Base-by-base conservation (phyloP, 2,888 invertebrate species). In the Dolomedes plantarius region DNA sequence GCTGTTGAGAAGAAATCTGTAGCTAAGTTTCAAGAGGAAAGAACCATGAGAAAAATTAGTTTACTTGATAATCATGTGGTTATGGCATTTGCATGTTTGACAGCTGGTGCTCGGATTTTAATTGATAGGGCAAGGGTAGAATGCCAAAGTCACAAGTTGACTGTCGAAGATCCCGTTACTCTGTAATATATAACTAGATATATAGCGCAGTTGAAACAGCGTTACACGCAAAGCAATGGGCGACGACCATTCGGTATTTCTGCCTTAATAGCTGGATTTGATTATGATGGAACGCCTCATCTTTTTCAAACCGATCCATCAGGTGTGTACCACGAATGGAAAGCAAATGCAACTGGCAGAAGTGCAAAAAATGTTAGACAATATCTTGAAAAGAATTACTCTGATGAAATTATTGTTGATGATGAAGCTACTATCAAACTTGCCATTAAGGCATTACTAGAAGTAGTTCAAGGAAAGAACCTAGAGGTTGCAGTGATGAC, bases 1-100 rank as follows among this genome's bases (percentile, higher is more conserved):
- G 99, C 99, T 7, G 99, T 99, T 23, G 99, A 99, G 92, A 99
- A 99, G 92, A 99, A 99, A 91, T 99, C 99, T 0, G 98, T 99
- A 28, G 98, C 99, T 0, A 99, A 98, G 91, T 93, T 99, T 64
- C 99, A 99, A 92, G 99, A 99, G 92, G 99, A 99, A 92, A 94
- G 99, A 90, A 99, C 99, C 85, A 98, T 99, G 1, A 94, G 98
- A 88, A 99, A 99, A 93, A 99, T 99, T 90, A 99, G 99, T 90
- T 94, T 98, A 28, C 93, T 99, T 74, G 99, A 99, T 92, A 97
- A 98, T 91, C 99, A 99, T 93, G 98, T 99, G 89, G 98, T 99
- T 36, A 98, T 99, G 95, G 99, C 99, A 3, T 99, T 99, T 93
- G 99, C 99, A 91, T 95, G 94, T 87, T 93, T 99, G 88, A 99